Evolutionary conservation across 1,140 invertebrate species (phyloP).

Genomic region (Apis mellifera): Amel_HAv3.1 CM009939.2:4427001-4427500

Average conservation of each 20-base stretch:
- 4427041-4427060: too few relatives aligned
- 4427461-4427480: too few relatives aligned
- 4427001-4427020: too few relatives aligned
- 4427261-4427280: conserved; percentile 59
- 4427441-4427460: not conserved
- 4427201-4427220: conserved; percentile 47
- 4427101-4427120: not conserved
- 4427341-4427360: conserved; percentile 24
- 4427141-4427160: not conserved
- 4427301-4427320: conserved; percentile 16
- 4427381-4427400: not conserved
- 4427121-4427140: not conserved
- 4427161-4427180: not conserved
- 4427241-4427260: conserved; percentile 40
- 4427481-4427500: not conserved
- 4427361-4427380: not conserved
- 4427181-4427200: conserved; percentile 10
- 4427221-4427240: conserved; percentile 38
- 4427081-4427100: not conserved
- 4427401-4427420: not conserved
- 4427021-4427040: too few relatives aligned
- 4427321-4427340: conserved; percentile 21
- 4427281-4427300: conserved; percentile 39
- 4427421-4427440: not conserved
- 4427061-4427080: not conserved